A percentile compares a stretch with the other conserved stretches of the same genome.
These are phyloP conservation scores for Microctenopoma lineatum DNA, from an alignment of 2,797 vertebrate genomes.

Conservation along the genomic window DNA sequence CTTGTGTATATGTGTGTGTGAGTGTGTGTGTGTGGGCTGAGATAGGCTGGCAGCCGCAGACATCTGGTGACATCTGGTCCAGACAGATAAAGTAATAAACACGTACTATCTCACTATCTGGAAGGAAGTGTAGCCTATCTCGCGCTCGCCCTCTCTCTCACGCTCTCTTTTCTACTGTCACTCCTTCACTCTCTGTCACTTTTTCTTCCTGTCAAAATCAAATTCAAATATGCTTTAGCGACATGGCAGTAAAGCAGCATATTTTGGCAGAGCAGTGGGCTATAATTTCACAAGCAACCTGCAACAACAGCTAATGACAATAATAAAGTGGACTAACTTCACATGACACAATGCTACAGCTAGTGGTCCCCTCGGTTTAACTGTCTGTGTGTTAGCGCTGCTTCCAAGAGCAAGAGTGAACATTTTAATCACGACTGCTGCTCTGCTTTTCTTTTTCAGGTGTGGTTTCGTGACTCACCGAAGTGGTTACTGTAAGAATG, in stretches of 20 bases:
- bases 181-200: slow-evolving; percentile 27
- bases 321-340: background rate
- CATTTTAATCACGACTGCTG: background rate
- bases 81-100: slow-evolving; percentile 77
- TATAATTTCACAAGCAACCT: background rate
- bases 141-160: slow-evolving; percentile 21
- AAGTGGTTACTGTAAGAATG: background rate
- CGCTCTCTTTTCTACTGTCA: slow-evolving; percentile 21
- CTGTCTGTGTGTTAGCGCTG: background rate
- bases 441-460: background rate
- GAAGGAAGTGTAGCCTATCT: slow-evolving; percentile 41
- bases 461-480: background rate
- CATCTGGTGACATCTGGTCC: slow-evolving; percentile 77
- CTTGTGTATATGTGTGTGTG: slow-evolving; percentile 18
- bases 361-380: background rate
- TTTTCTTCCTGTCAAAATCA: slow-evolving; percentile 42
- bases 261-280: slow-evolving; percentile 18
- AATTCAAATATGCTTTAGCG: slow-evolving; percentile 41
- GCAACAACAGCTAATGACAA: background rate
- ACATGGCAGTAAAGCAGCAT: slow-evolving; percentile 27
- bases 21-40: slow-evolving; percentile 54
- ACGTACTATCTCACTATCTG: slow-evolving; percentile 65
- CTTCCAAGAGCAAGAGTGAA: background rate
- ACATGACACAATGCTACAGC: background rate
- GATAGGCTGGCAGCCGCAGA: slow-evolving; percentile 64